Evolutionary conservation across 2,888 invertebrate species (phyloP).

Genomic region (Ormia ochracea): DNA sequence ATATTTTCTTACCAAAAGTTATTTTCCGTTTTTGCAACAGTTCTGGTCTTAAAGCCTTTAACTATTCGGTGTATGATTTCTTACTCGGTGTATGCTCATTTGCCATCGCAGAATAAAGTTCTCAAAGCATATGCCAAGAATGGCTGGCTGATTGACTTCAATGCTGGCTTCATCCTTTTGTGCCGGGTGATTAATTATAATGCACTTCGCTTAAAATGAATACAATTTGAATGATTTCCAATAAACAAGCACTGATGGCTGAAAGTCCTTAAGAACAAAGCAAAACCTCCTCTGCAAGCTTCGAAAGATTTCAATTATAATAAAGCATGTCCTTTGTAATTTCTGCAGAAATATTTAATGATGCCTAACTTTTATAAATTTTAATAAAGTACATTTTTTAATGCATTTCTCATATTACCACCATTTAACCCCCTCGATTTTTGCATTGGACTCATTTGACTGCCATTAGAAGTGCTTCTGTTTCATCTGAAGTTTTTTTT

Average conservation of each 20-base stretch:
- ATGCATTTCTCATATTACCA: not conserved
- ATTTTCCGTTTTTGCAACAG: no score
- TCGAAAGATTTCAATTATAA: not conserved
- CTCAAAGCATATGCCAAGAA: not conserved
- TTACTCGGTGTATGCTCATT: not conserved
- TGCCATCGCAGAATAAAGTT: not conserved
- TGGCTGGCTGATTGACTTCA: not conserved
- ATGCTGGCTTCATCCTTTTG: not conserved
- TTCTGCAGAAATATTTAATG: slow-evolving; percentile 30
- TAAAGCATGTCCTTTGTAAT: not conserved
- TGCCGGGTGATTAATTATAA: slow-evolving; percentile 17
- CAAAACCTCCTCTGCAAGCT: not conserved
- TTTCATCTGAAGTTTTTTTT: slow-evolving; percentile 19
- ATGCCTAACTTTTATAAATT: slow-evolving; percentile 48
- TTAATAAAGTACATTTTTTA: not conserved
- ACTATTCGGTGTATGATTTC: not conserved
- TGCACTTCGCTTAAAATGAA: slow-evolving; percentile 6
- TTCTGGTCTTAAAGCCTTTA: not conserved
- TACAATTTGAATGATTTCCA: slow-evolving; percentile 6
- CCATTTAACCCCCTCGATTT: not conserved
- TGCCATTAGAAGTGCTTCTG: slow-evolving; percentile 38
- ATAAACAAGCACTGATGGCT: not conserved
- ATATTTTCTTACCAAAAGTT: no score
- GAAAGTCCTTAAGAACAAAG: not conserved
- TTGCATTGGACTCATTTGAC: slow-evolving; percentile 17